Base-by-base conservation (phyloP, 2,888 invertebrate species). In the Herminia tarsipennalis region DNA sequence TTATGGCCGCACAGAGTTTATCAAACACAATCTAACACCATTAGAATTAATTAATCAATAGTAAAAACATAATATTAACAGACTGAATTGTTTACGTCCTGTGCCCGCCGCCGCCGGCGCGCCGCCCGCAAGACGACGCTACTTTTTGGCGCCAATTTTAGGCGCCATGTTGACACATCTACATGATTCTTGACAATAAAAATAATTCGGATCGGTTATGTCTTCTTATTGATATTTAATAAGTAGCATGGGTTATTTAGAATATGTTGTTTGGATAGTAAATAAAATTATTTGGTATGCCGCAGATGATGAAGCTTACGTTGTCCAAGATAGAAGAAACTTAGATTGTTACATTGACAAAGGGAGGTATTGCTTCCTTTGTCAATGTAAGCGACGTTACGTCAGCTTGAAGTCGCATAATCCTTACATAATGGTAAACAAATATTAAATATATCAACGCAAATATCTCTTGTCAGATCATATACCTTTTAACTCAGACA, bases 161-260 rank as follows among this genome's bases (percentile, higher is more conserved):
- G 77, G 76, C 83, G 83, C 86, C 84, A 79, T 76, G 67, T 80
- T 80, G 78, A 73, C 77, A 79, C 81, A 76, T 79, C 70, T 81
- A 78, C 76, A 82, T 82, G 79, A 81, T 82, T 79, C 77, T 76
- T 75, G 81, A 80, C 79, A 81, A 80, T 85, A 78, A 81, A 86
- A 83, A 84, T 80, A 83, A 83, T 85, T 85, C 71, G 70, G 67
- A 77, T 70, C 54, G 47, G 66, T 66, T 71, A 66, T 65, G 56
- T 65, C 51, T 53, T 59, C 46, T 61, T 61, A 74, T 70, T 73
- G 64, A 62, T 66, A 62, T 67, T 63, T 69, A 58, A 70, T 68
- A 66, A 67, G 65, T 62, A 60, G 42, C 32, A 27, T 36, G 6
- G 34, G 36, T 37, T 13, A n/a, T 28, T 41, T 34, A 28, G 10